These are phyloP conservation scores for Zosterops pallidus DNA, from an alignment of 2,113 vertebrate genomes.

Conservation along the genomic window DNA sequence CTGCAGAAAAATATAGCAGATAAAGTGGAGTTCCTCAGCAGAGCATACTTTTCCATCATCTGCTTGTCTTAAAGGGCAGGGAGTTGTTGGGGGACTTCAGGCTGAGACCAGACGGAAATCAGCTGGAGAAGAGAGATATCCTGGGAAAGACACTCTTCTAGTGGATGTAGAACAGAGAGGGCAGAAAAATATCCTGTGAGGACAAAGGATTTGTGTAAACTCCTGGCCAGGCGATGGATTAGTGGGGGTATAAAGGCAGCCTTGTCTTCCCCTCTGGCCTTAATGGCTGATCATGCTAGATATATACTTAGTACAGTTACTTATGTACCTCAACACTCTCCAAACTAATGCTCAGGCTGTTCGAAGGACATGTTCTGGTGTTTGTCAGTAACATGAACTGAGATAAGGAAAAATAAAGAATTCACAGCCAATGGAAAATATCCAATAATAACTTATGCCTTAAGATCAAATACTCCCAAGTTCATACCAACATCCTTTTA, in stretches of 20 bases:
- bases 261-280: not conserved
- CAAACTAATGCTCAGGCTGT: not conserved
- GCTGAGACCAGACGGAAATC: not conserved
- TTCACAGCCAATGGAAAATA: not conserved
- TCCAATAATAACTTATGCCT: not conserved
- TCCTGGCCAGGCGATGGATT: not conserved
- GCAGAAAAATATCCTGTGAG: accelerated
- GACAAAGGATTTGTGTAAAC: not conserved
- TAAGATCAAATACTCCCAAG: not conserved
- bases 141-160: not conserved
- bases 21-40: not conserved
- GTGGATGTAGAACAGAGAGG: not conserved
- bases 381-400: not conserved
- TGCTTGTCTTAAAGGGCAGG: not conserved
- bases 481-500: not conserved
- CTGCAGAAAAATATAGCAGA: not conserved
- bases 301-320: not conserved
- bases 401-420: not conserved
- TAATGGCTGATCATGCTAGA: accelerated
- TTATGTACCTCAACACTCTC: not conserved
- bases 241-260: not conserved
- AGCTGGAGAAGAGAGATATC: not conserved
- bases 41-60: not conserved
- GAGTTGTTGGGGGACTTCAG: not conserved
- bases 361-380: not conserved